phyloP scores from a whole-genome alignment of 2,113 vertebrate species.

The Mustela lutreola region DNA sequence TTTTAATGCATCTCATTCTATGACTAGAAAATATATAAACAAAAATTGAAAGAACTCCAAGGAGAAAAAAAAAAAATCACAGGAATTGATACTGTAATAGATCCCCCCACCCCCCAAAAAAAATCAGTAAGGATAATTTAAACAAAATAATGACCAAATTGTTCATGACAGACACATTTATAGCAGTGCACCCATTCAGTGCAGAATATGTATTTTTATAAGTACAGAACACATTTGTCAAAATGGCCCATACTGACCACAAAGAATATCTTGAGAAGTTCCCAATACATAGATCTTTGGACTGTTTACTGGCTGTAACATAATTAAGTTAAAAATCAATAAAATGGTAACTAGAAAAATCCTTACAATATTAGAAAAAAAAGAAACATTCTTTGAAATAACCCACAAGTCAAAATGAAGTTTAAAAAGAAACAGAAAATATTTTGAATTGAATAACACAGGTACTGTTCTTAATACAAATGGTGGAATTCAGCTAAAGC shows the following conservation, averaged over 20 bases:
- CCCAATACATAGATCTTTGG: not conserved
- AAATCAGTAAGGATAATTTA: not conserved
- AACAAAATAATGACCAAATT: not conserved
- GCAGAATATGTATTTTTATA: not conserved
- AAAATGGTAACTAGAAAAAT: not conserved
- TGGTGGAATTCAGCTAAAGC: not conserved
- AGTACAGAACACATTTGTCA: not conserved
- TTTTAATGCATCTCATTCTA: not conserved
- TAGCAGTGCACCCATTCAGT: not conserved
- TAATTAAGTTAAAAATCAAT: not conserved
- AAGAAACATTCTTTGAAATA: not conserved
- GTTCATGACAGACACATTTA: not conserved
- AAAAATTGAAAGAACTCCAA: not conserved
- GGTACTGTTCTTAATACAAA: not conserved
- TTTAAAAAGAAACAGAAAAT: constrained; percentile 21
- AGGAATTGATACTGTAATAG: not conserved
- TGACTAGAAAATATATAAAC: not conserved
- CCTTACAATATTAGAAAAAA: not conserved
- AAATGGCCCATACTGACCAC: not conserved
- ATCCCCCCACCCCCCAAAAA: not conserved
- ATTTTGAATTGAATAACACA: not conserved
- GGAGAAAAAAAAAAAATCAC: not conserved
- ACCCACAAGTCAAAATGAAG: not conserved
- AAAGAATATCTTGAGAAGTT: not conserved
- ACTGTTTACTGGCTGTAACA: not conserved